Conservation (phyloP, 2,113 vertebrate species). For the Lampris megalopsis region DNA sequence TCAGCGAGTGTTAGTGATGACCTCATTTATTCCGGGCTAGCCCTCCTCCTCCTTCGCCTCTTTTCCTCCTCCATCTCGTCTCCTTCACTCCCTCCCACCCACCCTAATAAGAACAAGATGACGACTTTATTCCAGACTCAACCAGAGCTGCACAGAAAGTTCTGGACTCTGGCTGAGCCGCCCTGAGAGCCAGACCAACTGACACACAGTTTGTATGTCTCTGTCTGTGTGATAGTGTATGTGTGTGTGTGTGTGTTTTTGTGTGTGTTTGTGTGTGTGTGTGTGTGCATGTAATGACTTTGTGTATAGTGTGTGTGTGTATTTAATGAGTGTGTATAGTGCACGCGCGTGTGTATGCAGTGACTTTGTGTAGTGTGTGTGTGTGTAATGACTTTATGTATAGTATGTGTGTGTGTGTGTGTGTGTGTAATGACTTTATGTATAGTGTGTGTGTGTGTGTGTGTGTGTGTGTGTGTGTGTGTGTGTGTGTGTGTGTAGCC, state of each 20-base stretch:
- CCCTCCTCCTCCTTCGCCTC: constrained; percentile 24
- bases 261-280: constrained; percentile 11
- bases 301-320: neutral
- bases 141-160: constrained; percentile 41
- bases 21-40: constrained; percentile 73
- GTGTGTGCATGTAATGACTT: too few species aligned
- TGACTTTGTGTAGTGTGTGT: too few species aligned
- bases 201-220: neutral
- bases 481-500: neutral
- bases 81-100: constrained; percentile 37
- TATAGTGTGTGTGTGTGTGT: neutral
- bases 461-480: constrained; percentile 6
- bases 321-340: neutral
- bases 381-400: too few species aligned
- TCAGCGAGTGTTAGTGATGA: constrained; percentile 55
- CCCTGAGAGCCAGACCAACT: constrained; percentile 4
- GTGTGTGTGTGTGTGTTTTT: constrained; percentile 1
- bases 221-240: neutral
- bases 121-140: constrained; percentile 39
- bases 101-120: constrained; percentile 77
- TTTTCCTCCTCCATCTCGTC: neutral
- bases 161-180: neutral
- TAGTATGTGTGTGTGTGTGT: neutral
- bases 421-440: neutral
- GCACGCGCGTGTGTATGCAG: too few species aligned